phyloP scores from a whole-genome alignment of 1,140 invertebrate genomes.

The Drosophila miranda region DNA sequence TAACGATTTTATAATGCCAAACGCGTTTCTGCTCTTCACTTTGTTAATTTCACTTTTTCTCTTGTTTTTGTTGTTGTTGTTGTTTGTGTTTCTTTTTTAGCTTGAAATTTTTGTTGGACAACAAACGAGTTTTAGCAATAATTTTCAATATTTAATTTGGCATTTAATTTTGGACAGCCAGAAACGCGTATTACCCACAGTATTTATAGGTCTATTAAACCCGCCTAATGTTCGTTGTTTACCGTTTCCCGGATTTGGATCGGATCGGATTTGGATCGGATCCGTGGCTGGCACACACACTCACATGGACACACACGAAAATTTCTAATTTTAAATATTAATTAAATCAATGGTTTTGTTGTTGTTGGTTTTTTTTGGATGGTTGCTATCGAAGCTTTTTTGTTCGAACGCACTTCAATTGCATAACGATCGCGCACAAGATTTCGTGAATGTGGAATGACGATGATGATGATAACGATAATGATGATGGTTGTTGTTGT shows the following conservation, averaged over 20 bases:
- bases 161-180: constrained; percentile 49
- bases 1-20: constrained; percentile 20
- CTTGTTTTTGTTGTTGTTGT: constrained; percentile 3
- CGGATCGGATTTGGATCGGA: too few species aligned
- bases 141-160: constrained; percentile 48
- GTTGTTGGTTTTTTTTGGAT: constrained; percentile 1
- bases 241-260: background rate
- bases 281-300: constrained; percentile 4
- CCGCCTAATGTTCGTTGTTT: constrained; percentile 14
- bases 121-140: constrained; percentile 56
- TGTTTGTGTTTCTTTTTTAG: constrained; percentile 32
- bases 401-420: constrained; percentile 65
- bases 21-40: constrained; percentile 57
- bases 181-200: constrained; percentile 32
- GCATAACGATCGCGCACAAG: constrained; percentile 70
- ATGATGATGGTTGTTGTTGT: too few species aligned
- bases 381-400: constrained; percentile 57
- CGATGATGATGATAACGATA: constrained; percentile 7
- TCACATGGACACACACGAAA: too few species aligned
- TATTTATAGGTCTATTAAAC: constrained; percentile 53
- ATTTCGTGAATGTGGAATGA: constrained; percentile 34
- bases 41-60: constrained; percentile 59
- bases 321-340: constrained; percentile 48
- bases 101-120: background rate
- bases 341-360: constrained; percentile 20